These are phyloP conservation scores for Albula glossodonta DNA, from an alignment of 2,113 vertebrate species.

Conservation along the genomic window DNA sequence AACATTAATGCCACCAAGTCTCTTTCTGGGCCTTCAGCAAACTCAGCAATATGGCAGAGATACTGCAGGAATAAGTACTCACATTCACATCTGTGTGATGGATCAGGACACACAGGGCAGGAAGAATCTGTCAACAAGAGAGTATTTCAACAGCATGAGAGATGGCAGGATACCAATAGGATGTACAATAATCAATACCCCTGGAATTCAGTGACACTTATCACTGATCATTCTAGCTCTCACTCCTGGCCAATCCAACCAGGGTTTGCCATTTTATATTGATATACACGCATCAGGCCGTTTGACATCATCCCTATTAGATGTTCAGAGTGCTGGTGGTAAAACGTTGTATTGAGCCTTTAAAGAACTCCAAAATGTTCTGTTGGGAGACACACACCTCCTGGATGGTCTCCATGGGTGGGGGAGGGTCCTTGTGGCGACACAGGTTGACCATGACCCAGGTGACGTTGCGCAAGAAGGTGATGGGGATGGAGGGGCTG, in stretches of 20 bases:
- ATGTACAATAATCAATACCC: not conserved
- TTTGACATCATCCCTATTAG: too few species aligned
- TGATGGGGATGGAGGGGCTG: slow-evolving; percentile 98
- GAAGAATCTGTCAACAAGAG: slow-evolving; percentile 80
- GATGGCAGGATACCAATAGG: not conserved
- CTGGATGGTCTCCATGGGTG: slow-evolving; percentile 98
- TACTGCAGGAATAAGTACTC: slow-evolving; percentile 63
- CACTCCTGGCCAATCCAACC: too few species aligned
- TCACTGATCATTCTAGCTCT: too few species aligned
- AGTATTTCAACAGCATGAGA: not conserved
- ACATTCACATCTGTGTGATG: slow-evolving; percentile 99
- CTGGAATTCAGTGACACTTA: too few species aligned
- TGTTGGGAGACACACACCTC: slow-evolving; percentile 73
- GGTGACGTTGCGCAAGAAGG: slow-evolving; percentile 97
- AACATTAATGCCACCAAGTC: too few species aligned
- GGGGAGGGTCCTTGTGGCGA: slow-evolving; percentile 97
- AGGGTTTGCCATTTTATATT: too few species aligned
- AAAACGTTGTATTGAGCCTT: too few species aligned
- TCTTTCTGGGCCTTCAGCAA: not conserved
- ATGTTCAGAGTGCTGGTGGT: too few species aligned
- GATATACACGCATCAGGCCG: too few species aligned
- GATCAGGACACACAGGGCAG: slow-evolving; percentile 94
- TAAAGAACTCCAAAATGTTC: not conserved
- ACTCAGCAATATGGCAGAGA: not conserved
- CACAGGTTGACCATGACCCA: slow-evolving; percentile 99